Base-by-base conservation (phyloP, 2,113 vertebrate species). In the Anser cygnoides region DNA sequence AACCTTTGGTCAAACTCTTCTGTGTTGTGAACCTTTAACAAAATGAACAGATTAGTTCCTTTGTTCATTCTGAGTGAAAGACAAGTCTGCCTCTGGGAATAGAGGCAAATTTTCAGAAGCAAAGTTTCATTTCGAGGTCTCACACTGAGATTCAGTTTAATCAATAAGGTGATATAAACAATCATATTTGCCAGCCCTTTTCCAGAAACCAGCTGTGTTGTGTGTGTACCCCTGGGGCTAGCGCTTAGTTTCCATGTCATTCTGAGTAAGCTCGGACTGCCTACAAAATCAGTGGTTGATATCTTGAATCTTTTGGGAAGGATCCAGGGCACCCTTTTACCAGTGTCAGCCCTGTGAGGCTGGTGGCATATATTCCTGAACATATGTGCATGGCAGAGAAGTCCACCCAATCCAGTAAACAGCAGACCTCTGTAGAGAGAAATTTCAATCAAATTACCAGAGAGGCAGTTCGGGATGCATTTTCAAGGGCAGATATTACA, bases 331-430 rank as follows among this genome's bases (percentile, higher is more conserved):
- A 84, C 10, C 8, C 3, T 18, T 79, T 52, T 22, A 23, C 25
- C 39, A 55, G 25, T 16, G 4, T 65, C 52, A 76, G 0, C 21
- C 8, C 25, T 35, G 8, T 33, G 35, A 80, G 7, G 63, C 28
- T 67, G 10, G 14, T 52, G 50, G 5, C 33, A 50, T 18, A 61
- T 33, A 65, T 84, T 75, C 17, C 39, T 23, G 37, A 26, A 71
- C 0, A 0, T 49, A 44, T 23, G 44, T 0, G 0, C 20, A 13
- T 39, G 28, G 58, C 29, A 25, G 4, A 72, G 58, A 67, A 76
- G 15, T 9, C 9, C 3, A 35, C 13, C 31, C 12, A 76, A 39
- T 8, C 21, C 28, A 63, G 11, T 82, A 78, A 86, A 77, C 14
- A 33, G 1, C 5, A 65, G 37, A 25, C 8, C 19, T 65, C 78